Conservation (phyloP, 2,888 invertebrate species). For the Malthinus flaveolus region DNA sequence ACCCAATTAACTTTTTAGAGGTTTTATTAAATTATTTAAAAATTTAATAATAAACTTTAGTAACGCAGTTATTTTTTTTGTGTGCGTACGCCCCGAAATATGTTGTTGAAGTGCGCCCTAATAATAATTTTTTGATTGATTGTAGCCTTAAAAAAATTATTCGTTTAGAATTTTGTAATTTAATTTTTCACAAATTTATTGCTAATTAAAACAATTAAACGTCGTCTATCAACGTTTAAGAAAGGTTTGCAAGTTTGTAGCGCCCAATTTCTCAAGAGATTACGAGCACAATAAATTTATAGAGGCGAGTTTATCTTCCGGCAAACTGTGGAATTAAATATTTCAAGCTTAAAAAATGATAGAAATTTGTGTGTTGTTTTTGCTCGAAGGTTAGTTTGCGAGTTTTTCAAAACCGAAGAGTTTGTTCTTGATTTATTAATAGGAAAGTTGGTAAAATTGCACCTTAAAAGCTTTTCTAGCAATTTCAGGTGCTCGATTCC, state of each 20-base stretch:
- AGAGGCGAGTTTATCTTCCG: not conserved
- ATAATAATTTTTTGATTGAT: no score
- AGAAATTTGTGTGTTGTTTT: not conserved
- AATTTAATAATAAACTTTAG: no score
- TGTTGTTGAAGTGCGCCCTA: no score
- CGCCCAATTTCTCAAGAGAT: constrained; percentile 2
- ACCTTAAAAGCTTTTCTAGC: constrained; percentile 4
- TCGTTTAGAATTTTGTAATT: not conserved
- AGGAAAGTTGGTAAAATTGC: not conserved
- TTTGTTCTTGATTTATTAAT: no score
- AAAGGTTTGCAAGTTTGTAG: constrained; percentile 9
- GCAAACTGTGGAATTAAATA: constrained; percentile 5
- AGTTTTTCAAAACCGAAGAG: no score
- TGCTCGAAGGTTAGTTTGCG: no score
- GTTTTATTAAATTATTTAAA: no score
- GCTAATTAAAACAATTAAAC: constrained; percentile 25
- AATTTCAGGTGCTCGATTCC: not conserved
- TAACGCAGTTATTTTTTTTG: no score
- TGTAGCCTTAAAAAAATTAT: no score
- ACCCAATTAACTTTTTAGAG: no score
- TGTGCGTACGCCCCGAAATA: no score
- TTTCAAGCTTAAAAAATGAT: constrained; percentile 6
- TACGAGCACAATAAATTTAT: constrained; percentile 4
- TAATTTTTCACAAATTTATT: constrained; percentile 11
- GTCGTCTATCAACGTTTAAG: constrained; percentile 15